Evolutionary conservation across 2,888 invertebrate genomes (phyloP), one percentile per base, ranked within the genome.

Genomic region (Orthosia gothica): DNA sequence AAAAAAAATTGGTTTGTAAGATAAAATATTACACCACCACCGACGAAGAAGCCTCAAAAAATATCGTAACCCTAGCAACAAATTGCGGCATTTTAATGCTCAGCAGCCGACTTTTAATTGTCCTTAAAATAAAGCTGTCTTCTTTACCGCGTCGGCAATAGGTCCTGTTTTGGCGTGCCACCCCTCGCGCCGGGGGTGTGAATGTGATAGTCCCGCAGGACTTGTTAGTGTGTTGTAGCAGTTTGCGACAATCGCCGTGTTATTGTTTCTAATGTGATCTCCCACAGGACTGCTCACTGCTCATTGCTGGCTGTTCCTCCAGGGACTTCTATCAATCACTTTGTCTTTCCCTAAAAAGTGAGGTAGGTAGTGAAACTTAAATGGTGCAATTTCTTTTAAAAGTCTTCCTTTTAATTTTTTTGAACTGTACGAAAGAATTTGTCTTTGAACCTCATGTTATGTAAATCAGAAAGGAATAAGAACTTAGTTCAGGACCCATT

Each of bases 191-290:
- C 18, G 32, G 54, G 73, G 78, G 70, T 58, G 73, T 66, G 78
- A 73, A 52, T 65, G 67, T 71, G 68, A 71, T 63, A 70, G 64
- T 90, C 93, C 87, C 90, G 4, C 11, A 90, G 87, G 94, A 90
- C 93, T 92, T 92, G 93, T 93, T 93, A 92, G 85, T 78, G 89
- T 89, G 88, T 91, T 91, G 88, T 88, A 85, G 86, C 88, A 91
- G 89, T 91, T 92, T 85, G 79, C 79, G 88, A 91, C 89, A 89
- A 89, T 85, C 86, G 65, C 64, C 70, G 82, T 92, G 92, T 94
- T 93, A 92, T 94, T 93, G 92, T 93, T 91, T 88, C 85, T 93
- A 92, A 93, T 92, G 85, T 81, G 82, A 73, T 68, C 73, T 91
- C 93, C 91, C 91, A 54, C 9, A 87, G 83, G 92, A 86, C 45